Conservation (phyloP, 2,113 vertebrate species). For the Xenotilapia caudafasciata region DNA sequence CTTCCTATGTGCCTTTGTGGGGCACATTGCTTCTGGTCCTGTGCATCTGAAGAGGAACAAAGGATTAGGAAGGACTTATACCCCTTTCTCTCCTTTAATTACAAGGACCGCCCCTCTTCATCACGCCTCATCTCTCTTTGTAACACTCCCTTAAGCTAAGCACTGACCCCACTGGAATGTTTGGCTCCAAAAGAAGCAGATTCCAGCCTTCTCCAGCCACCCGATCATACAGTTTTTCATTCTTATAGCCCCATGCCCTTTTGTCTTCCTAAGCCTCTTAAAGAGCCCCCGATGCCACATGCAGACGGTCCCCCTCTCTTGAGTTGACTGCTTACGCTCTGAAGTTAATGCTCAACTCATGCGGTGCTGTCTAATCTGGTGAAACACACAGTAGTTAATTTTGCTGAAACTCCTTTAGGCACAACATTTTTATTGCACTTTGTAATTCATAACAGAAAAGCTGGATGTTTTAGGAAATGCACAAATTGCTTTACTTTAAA, state of each 20-base stretch:
- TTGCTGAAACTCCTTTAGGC: neutral
- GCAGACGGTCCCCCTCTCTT: neutral
- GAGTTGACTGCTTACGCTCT: neutral
- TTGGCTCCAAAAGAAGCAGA: constrained; percentile 23
- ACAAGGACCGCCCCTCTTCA: constrained; percentile 53
- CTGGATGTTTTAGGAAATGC: neutral
- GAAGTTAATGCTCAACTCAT: neutral
- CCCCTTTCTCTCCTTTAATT: constrained; percentile 54
- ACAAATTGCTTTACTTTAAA: neutral
- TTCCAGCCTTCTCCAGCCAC: neutral
- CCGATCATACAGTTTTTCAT: constrained; percentile 22
- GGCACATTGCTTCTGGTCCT: constrained; percentile 49
- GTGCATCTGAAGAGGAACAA: constrained; percentile 64
- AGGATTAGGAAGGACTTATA: constrained; percentile 53
- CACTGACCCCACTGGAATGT: constrained; percentile 52
- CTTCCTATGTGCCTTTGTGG: constrained; percentile 39
- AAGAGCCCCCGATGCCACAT: constrained; percentile 5
- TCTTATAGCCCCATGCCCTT: neutral
- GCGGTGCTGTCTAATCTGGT: neutral
- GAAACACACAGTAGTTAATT: neutral
- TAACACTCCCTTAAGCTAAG: constrained; percentile 24
- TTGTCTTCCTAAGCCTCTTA: constrained; percentile 51
- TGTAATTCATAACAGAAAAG: neutral
- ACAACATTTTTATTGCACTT: neutral
- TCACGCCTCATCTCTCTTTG: constrained; percentile 56